Evolutionary conservation across 2,888 invertebrate genomes (phyloP).

Genomic region (Deilephila porcellus): DNA sequence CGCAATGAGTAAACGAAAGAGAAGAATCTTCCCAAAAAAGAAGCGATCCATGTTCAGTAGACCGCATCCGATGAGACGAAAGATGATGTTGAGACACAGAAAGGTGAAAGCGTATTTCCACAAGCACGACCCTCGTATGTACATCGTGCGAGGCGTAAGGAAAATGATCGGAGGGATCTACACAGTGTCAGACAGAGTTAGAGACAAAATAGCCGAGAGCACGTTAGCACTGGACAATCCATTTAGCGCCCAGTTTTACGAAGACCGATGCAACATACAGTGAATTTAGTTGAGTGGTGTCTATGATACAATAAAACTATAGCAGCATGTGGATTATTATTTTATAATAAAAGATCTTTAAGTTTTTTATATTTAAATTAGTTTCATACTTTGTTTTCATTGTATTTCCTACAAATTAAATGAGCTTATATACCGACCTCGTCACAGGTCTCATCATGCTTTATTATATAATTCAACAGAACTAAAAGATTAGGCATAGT

Average conservation of each 20-base stretch:
- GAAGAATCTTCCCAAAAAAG: conserved; percentile 61
- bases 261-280: conserved; percentile 66
- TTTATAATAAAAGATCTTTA: not conserved
- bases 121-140: conserved; percentile 58
- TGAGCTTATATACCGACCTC: too few relatives aligned
- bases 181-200: conserved; percentile 64
- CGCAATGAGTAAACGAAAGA: conserved; percentile 59
- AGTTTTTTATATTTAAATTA: too few relatives aligned
- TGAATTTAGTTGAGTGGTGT: conserved; percentile 39
- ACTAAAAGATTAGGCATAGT: too few relatives aligned
- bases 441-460: too few relatives aligned
- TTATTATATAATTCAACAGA: too few relatives aligned
- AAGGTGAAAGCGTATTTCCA: conserved; percentile 66
- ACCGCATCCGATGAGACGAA: conserved; percentile 67
- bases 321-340: conserved; percentile 1
- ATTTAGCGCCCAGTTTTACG: conserved; percentile 68
- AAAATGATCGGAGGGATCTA: conserved; percentile 65
- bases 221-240: conserved; percentile 67
- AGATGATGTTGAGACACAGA: conserved; percentile 61
- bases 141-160: conserved; percentile 54
- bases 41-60: conserved; percentile 68
- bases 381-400: too few relatives aligned
- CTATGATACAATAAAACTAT: conserved; percentile 16
- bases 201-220: conserved; percentile 69
- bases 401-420: too few relatives aligned